A percentile compares a stretch with the other conserved stretches of the same genome.
Conservation (phyloP, 2,888 invertebrate genomes). For the Sthenelais limicola region DNA sequence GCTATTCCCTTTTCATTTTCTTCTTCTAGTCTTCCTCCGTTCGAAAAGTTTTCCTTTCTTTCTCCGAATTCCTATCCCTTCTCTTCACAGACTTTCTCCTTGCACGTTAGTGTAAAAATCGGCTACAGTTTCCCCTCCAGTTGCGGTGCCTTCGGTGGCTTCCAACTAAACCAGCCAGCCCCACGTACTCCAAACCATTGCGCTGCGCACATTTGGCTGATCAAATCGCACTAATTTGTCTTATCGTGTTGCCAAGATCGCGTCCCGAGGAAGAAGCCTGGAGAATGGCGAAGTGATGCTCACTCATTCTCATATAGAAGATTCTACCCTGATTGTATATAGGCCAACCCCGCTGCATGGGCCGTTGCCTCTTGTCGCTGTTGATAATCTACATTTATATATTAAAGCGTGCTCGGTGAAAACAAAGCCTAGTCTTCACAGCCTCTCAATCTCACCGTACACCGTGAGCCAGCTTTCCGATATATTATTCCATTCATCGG, state of each 20-base stretch:
- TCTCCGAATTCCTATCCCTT: too few species aligned
- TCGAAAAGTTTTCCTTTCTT: too few species aligned
- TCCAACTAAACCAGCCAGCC: not conserved
- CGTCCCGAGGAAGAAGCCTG: conserved; percentile 19
- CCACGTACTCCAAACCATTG: not conserved
- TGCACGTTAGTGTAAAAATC: too few species aligned
- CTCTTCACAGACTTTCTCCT: not conserved
- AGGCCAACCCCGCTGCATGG: not conserved
- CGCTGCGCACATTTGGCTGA: conserved; percentile 28
- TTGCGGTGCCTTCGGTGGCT: not conserved
- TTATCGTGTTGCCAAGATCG: conserved; percentile 29
- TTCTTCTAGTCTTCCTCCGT: too few species aligned
- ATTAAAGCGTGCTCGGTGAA: conserved; percentile 9
- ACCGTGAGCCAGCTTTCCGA: too few species aligned
- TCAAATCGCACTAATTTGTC: conserved; percentile 35
- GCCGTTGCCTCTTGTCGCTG: conserved; percentile 6
- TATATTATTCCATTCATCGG: too few species aligned
- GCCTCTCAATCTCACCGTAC: too few species aligned
- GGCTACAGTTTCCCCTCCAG: not conserved
- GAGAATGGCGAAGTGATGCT: not conserved
- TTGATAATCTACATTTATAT: conserved; percentile 24
- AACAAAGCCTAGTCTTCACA: too few species aligned
- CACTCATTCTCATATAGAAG: conserved; percentile 21
- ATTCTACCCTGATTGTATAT: conserved; percentile 1
- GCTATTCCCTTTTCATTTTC: too few species aligned